A percentile compares a stretch with the other conserved stretches of the same genome.
phyloP scores from a whole-genome alignment of 2,797 vertebrate species.

The Avahi laniger region DNA sequence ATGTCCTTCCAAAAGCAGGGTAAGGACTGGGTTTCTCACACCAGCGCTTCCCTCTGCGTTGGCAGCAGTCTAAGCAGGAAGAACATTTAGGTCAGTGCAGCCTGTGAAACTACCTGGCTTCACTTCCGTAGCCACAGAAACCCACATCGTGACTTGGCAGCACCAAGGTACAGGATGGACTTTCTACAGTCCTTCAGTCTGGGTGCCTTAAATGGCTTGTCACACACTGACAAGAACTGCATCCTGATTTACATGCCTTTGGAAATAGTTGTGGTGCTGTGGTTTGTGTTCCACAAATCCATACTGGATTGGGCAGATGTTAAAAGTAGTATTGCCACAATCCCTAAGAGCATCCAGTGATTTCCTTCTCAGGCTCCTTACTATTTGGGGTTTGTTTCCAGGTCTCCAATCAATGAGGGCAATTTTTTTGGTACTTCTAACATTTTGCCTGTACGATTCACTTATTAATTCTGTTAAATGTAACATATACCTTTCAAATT shows the following conservation, averaged over 20 bases:
- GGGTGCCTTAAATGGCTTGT: neutral
- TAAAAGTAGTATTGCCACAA: neutral
- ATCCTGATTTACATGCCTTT: neutral
- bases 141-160: neutral
- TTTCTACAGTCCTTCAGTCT: conserved; percentile 9
- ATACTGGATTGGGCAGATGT: neutral
- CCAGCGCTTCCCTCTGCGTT: accelerated
- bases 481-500: conserved; percentile 54
- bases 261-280: conserved; percentile 26
- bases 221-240: neutral
- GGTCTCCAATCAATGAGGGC: conserved; percentile 31
- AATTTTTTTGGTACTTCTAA: conserved; percentile 34
- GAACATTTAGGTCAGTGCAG: neutral
- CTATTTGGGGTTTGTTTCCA: neutral
- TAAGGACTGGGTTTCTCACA: neutral
- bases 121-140: conserved; percentile 24
- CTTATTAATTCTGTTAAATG: conserved; percentile 67
- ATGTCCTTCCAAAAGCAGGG: neutral
- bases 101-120: neutral
- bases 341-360: neutral
- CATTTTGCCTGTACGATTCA: conserved; percentile 63
- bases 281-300: conserved; percentile 47
- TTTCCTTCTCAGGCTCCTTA: conserved; percentile 6
- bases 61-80: neutral
- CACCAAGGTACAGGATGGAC: neutral